Conservation (phyloP, 2,113 vertebrate species). For the chimpanzee (Pan troglodytes) region NHGRI_mPanTro3-v2.1_pri NC_072404.2:9233001-9233500, state of each 20-base stretch:
- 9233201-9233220: not conserved
- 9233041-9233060: not conserved
- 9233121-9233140: not conserved
- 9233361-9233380: not conserved
- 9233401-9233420: no score
- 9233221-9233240: not conserved
- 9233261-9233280: not conserved
- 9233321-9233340: not conserved
- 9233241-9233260: not conserved
- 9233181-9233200: not conserved
- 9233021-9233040: rapidly evolving
- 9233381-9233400: not conserved
- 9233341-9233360: not conserved
- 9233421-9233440: not conserved
- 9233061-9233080: no score
- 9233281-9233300: not conserved
- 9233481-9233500: not conserved
- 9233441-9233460: not conserved
- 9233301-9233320: no score
- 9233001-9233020: no score
- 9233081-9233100: no score
- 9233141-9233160: not conserved
- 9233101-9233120: no score
- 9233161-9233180: not conserved
- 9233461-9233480: rapidly evolving